phyloP scores from a whole-genome alignment of 2,113 vertebrate species.

The Dipodomys merriami region DNA sequence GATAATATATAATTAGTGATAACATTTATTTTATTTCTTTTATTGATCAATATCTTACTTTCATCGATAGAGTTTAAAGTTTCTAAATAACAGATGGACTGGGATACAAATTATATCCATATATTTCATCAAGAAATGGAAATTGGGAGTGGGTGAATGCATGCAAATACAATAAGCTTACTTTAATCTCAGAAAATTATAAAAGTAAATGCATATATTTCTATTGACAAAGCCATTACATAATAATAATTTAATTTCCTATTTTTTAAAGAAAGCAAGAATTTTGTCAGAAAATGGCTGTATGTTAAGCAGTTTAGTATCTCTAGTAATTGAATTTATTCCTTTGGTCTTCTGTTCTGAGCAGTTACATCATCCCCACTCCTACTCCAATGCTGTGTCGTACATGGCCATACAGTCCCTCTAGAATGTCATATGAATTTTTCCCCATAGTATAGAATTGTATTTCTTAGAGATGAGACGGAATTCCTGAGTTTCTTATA shows the following conservation, averaged over 20 bases:
- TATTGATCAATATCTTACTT: background rate
- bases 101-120: background rate
- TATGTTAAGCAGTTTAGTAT: background rate
- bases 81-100: background rate
- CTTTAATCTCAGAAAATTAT: background rate
- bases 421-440: background rate
- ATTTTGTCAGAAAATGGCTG: background rate
- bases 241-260: background rate
- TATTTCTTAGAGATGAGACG: background rate
- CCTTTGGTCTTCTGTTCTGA: background rate
- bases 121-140: background rate
- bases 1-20: constrained; percentile 40
- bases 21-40: background rate
- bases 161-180: background rate
- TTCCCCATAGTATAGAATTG: background rate
- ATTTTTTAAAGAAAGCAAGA: background rate
- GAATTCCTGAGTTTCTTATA: background rate
- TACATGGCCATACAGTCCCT: background rate
- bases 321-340: background rate
- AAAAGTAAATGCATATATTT: background rate
- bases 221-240: background rate
- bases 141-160: background rate
- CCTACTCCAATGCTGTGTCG: background rate
- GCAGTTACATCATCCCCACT: background rate
- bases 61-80: background rate